Base-by-base conservation (phyloP, 2,888 invertebrate genomes). In the Drymonia ruficornis region DNA sequence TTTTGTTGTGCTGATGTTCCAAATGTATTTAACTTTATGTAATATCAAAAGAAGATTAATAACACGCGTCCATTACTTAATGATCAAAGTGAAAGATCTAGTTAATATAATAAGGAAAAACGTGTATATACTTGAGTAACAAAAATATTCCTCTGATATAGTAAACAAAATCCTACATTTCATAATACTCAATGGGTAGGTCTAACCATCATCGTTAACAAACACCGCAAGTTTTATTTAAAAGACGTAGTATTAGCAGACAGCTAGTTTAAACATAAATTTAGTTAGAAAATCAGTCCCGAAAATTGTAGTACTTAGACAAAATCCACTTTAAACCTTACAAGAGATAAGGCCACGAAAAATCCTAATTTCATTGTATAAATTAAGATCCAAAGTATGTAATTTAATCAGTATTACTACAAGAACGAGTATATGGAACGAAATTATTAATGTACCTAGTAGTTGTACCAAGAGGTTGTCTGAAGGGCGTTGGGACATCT, bases 391-490 rank as follows among this genome's bases (percentile, higher is more conserved):
- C 43, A 55, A 57, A 60, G 43, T 54, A 49, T 42, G 43, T 49
- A 51, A 55, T 61, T 57, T 53, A 56, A 59, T 61, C 36, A 49
- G 55, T 47, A 56, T 61, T 54, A 55, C 45, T 49, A 44, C 55
- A 51, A 54, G 47, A 19, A 52, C 13, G 46, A 50, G 52, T 53
- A 31, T 61, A 54, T 50, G 46, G 47, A 45, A 19, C 51, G 52
- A 67, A 46, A 56, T 53, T 57, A 59, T 61, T 60, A 56, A 50
- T 53, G 49, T 45, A 40, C 23, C 23, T 23, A 6, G n/a, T 49
- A 52, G 38, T 38, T 48, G 43, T 28, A 49, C 44, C 23, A 19
- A 9, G 55, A 67, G 73, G 70, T 66, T 64, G 67, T 71, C 73
- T 73, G 51, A 73, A 73, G 64, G 66, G 15, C 29, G n/a, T 44